phyloP scores from a whole-genome alignment of 2,888 invertebrate genomes.

The Piscicola geometra region DNA sequence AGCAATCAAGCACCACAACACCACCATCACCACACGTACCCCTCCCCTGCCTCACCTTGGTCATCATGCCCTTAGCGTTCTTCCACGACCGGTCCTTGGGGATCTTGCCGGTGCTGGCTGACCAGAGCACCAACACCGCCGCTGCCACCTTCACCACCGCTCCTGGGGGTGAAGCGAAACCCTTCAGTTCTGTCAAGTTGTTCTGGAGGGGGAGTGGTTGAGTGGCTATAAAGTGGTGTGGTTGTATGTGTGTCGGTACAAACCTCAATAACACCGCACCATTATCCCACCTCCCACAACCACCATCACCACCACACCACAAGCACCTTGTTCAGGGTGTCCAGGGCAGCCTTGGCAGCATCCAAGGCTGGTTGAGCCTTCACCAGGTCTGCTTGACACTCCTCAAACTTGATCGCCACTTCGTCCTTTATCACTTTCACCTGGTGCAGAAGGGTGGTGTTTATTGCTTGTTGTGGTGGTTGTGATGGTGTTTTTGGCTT shows the following conservation, averaged over 20 bases:
- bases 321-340: slow-evolving; percentile 86
- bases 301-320: too few species aligned
- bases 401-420: slow-evolving; percentile 77
- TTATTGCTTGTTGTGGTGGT: too few species aligned
- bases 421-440: slow-evolving; percentile 90
- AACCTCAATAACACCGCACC: too few species aligned
- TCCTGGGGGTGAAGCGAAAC: slow-evolving; percentile 89
- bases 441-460: too few species aligned
- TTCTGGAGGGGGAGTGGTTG: slow-evolving; percentile 58
- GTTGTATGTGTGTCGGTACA: background rate
- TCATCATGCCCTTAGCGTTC: slow-evolving; percentile 85
- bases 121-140: slow-evolving; percentile 87
- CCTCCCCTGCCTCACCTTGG: slow-evolving; percentile 62
- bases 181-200: slow-evolving; percentile 89
- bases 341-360: slow-evolving; percentile 91
- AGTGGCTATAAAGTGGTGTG: background rate
- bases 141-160: slow-evolving; percentile 89
- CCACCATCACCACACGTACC: background rate
- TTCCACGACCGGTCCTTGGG: slow-evolving; percentile 96
- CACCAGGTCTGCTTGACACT: slow-evolving; percentile 83
- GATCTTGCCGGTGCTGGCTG: slow-evolving; percentile 67
- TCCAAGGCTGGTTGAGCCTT: slow-evolving; percentile 89
- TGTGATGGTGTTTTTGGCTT: too few species aligned
- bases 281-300: too few species aligned
- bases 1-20: background rate